Evolutionary conservation across 2,888 invertebrate genomes (phyloP).

Genomic region (Cordilura impudica): DNA sequence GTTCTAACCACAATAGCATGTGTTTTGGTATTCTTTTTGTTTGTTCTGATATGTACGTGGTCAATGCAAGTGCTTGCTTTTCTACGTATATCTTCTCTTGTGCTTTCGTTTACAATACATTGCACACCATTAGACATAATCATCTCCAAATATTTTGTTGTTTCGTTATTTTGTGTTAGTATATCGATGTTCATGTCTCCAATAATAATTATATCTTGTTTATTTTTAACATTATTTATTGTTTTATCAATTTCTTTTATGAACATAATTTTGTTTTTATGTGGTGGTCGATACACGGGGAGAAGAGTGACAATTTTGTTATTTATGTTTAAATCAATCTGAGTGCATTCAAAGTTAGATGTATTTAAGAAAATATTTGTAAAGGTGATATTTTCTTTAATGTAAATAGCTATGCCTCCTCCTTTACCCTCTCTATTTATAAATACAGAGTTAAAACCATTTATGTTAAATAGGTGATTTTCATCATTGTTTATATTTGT

Average conservation of each 20-base stretch:
- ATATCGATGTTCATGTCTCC: not conserved
- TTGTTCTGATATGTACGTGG: not conserved
- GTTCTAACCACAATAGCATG: not conserved
- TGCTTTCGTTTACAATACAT: not conserved
- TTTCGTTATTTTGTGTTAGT: not conserved
- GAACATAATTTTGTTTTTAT: not conserved
- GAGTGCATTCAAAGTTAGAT: not conserved
- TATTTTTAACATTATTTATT: not conserved
- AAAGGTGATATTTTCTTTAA: not conserved
- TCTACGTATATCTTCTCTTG: not conserved
- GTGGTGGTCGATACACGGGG: not conserved
- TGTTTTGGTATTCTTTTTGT: not conserved
- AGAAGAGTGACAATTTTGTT: not conserved
- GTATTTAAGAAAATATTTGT: not conserved
- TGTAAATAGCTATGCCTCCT: not conserved
- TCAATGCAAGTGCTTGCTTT: too few relatives aligned
- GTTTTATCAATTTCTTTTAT: not conserved
- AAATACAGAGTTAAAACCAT: not conserved
- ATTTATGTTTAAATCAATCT: not conserved
- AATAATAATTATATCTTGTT: not conserved
- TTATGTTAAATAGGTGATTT: not conserved
- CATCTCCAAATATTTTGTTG: conserved; percentile 2
- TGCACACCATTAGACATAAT: not conserved
- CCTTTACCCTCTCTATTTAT: not conserved
- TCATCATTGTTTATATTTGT: not conserved